phyloP scores from a whole-genome alignment of 2,113 vertebrate species.

The Rynchops niger region DNA sequence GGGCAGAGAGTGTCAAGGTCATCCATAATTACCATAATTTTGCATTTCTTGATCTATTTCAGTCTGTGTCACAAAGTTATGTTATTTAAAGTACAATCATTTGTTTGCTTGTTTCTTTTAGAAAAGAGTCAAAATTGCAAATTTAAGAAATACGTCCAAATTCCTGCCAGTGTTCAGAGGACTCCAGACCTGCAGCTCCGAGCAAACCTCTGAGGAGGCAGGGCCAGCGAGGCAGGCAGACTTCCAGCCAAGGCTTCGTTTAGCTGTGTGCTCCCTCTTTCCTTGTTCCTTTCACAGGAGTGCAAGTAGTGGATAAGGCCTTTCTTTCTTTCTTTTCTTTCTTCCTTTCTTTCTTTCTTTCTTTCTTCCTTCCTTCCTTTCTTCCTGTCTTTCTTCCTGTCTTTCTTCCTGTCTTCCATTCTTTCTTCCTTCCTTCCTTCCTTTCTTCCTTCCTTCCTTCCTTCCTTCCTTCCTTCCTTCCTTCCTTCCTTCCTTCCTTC shows the following conservation, averaged over 20 bases:
- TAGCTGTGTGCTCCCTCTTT: neutral
- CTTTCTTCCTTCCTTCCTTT: neutral
- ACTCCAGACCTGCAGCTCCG: neutral
- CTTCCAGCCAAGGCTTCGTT: neutral
- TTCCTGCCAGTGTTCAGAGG: neutral
- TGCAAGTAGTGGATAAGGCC: neutral
- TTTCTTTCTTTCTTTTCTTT: no score
- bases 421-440: no score
- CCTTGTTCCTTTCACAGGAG: neutral
- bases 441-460: no score
- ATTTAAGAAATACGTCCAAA: neutral
- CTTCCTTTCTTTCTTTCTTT: neutral
- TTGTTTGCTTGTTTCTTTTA: neutral
- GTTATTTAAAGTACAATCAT: neutral
- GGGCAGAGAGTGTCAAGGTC: neutral
- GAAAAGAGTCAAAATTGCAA: neutral
- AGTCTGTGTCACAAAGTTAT: neutral
- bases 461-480: no score
- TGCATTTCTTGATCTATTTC: constrained; percentile 25
- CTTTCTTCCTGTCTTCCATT: no score
- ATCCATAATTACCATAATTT: constrained; percentile 14
- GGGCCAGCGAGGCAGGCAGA: neutral
- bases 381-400: neutral
- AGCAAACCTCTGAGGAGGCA: neutral
- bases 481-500: no score